phyloP scores from a whole-genome alignment of 2,113 vertebrate species.

The Antigone vipio region DNA sequence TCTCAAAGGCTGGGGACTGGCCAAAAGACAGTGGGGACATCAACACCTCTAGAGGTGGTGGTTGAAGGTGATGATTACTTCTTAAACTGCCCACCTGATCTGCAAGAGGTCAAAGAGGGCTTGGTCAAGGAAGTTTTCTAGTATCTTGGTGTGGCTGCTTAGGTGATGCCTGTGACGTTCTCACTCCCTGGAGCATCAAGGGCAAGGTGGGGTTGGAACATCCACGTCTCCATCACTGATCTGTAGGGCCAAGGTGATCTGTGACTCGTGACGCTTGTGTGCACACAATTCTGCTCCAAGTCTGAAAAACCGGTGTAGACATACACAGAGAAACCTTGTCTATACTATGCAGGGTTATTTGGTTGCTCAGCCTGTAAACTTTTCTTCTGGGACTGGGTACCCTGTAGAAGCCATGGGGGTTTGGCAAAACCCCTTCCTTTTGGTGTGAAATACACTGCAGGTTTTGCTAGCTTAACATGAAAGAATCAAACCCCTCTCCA shows the following conservation, averaged over 20 bases:
- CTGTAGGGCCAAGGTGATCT: neutral
- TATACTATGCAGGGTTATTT: neutral
- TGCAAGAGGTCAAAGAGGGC: neutral
- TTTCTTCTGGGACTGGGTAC: neutral
- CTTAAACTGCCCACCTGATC: neutral
- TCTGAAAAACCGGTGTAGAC: accelerated
- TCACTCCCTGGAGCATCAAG: accelerated
- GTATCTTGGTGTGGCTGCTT: neutral
- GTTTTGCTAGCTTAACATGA: neutral
- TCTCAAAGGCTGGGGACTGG: neutral
- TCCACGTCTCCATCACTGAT: neutral
- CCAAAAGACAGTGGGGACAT: neutral
- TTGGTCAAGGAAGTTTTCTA: neutral
- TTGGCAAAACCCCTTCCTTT: neutral
- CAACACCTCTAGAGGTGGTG: neutral
- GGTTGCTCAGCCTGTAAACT: neutral
- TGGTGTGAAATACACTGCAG: neutral
- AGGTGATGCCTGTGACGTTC: neutral
- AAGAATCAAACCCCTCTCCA: neutral
- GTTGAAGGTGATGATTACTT: neutral
- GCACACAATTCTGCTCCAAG: neutral
- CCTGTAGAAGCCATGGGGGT: neutral
- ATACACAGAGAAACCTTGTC: neutral
- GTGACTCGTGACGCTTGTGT: neutral
- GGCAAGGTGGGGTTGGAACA: neutral